phyloP scores from a whole-genome alignment of 2,888 invertebrate species.

The Melangyna quadrimaculata region DNA sequence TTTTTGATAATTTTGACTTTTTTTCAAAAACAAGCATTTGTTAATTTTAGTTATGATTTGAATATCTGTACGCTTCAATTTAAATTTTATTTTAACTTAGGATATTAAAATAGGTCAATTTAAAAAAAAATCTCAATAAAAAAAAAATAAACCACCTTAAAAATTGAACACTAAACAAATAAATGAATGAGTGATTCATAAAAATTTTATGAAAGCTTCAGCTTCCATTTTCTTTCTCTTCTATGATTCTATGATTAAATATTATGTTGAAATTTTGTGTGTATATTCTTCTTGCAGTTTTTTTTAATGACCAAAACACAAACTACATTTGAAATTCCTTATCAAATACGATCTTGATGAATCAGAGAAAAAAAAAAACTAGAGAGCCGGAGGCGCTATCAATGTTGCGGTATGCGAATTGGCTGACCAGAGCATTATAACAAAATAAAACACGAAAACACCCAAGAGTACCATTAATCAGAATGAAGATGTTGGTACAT shows the following conservation, averaged over 20 bases:
- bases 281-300: not conserved
- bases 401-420: not conserved
- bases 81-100: no score
- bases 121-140: no score
- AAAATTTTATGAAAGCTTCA: not conserved
- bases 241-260: not conserved
- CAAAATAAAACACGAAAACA: not conserved
- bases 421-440: not conserved
- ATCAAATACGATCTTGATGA: conserved; percentile 11
- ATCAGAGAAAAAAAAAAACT: not conserved
- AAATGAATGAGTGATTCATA: not conserved
- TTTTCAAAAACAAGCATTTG: no score
- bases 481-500: not conserved
- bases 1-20: no score
- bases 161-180: not conserved
- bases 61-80: no score
- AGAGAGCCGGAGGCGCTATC: not conserved
- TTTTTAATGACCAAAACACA: not conserved
- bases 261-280: not conserved
- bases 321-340: not conserved
- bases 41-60: no score
- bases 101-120: no score
- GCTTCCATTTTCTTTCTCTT: not conserved
- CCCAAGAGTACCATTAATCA: not conserved
- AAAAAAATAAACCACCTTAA: not conserved